Percentiles rank a stretch among this genome's conserved stretches.
Conservation (phyloP, 2,113 vertebrate species). For the Odontophorus gujanensis region DNA sequence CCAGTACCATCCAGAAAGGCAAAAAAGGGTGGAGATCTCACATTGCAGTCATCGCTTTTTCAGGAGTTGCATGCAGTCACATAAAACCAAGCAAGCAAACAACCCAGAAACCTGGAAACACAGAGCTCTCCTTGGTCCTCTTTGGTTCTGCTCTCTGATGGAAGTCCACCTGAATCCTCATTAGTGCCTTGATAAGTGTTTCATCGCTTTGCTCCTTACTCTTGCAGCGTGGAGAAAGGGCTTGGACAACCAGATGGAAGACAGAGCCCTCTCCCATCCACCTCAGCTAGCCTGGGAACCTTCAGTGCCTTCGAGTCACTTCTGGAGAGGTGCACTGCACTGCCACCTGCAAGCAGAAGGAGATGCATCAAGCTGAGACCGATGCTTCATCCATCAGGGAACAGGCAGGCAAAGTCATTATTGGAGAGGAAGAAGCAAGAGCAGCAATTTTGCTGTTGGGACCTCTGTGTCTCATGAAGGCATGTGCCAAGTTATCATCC, state of each 20-base stretch:
- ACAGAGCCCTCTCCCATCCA: neutral
- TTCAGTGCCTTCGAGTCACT: neutral
- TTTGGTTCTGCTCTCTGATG: neutral
- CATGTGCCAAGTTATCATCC: accelerated
- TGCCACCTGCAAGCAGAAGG: neutral
- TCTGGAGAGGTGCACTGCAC: accelerated
- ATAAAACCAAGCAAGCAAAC: neutral
- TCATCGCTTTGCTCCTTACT: neutral
- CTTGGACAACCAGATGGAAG: neutral
- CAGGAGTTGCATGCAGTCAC: accelerated
- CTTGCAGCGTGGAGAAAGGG: neutral
- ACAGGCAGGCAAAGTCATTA: neutral
- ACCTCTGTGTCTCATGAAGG: neutral
- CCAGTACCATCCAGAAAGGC: neutral
- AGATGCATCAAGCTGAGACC: neutral
- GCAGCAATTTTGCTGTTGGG: neutral
- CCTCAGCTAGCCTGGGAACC: neutral
- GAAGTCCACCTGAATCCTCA: neutral
- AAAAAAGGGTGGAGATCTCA: neutral
- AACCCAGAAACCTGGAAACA: neutral
- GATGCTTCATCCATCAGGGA: accelerated
- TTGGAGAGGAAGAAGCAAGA: neutral
- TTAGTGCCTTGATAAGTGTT: neutral
- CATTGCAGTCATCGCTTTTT: neutral
- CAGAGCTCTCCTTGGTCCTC: neutral